Conservation (phyloP, 35 echinoderm and acorn worm species). For the Holothuria glaberrima region DNA sequence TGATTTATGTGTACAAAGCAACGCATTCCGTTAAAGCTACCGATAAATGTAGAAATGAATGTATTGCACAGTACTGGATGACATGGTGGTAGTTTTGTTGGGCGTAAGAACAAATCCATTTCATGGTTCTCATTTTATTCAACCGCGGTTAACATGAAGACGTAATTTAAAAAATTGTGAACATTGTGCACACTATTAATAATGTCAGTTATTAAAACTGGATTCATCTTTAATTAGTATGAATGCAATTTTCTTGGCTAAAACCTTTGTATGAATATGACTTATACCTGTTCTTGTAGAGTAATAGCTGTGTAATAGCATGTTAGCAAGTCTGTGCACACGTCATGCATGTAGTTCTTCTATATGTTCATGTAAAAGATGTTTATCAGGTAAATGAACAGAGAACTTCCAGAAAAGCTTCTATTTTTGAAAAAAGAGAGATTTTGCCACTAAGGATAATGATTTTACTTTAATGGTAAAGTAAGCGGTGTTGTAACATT, state of each 20-base stretch:
- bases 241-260: background rate
- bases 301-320: background rate
- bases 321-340: background rate
- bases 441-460: conserved; percentile 34
- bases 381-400: conserved; percentile 24
- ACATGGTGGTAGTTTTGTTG: too few relatives aligned
- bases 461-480: too few relatives aligned
- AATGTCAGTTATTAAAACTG: background rate
- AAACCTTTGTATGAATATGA: background rate
- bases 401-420: conserved; percentile 54
- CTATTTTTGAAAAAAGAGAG: conserved; percentile 33
- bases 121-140: too few relatives aligned
- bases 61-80: too few relatives aligned
- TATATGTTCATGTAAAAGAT: conserved; percentile 24
- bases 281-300: background rate
- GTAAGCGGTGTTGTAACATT: too few relatives aligned
- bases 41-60: too few relatives aligned
- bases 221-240: background rate
- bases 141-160: too few relatives aligned
- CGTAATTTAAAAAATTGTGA: too few relatives aligned
- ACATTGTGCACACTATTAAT: background rate
- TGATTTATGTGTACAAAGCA: too few relatives aligned
- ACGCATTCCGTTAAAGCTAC: too few relatives aligned
- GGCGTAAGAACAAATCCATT: too few relatives aligned
- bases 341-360: conserved; percentile 6